Conservation (phyloP, 2,797 vertebrate genomes). For the Glossophaga mutica region DNA sequence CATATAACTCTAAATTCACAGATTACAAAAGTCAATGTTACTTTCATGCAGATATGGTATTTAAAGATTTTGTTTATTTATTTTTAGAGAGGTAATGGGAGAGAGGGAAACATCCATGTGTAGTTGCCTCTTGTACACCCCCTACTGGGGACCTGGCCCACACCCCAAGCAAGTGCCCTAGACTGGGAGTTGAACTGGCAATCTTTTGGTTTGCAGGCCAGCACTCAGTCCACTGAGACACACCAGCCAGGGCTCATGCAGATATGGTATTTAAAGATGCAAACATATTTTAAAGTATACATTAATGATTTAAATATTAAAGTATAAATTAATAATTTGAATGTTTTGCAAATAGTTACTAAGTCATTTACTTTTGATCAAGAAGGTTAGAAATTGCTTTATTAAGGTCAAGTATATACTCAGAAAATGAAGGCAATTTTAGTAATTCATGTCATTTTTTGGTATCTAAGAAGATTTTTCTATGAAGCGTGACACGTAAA, state of each 20-base stretch:
- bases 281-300: neutral
- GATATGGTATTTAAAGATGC: neutral
- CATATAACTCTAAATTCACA: neutral
- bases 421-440: neutral
- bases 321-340: neutral
- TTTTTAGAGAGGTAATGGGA: too few relatives aligned
- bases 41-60: neutral
- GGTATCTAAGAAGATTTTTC: neutral
- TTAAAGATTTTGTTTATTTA: neutral
- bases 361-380: neutral
- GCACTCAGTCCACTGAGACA: too few relatives aligned
- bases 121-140: too few relatives aligned
- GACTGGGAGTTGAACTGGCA: too few relatives aligned
- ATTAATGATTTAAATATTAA: neutral
- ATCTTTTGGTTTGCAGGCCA: too few relatives aligned
- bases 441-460: neutral
- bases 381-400: neutral
- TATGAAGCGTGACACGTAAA: neutral
- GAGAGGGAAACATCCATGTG: too few relatives aligned
- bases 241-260: neutral
- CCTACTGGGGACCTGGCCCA: too few relatives aligned
- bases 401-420: neutral
- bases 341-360: neutral
- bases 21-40: neutral
- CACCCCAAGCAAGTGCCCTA: too few relatives aligned